Base-by-base conservation (phyloP, 2,113 vertebrate genomes). In the Pterocles burchelli region DNA sequence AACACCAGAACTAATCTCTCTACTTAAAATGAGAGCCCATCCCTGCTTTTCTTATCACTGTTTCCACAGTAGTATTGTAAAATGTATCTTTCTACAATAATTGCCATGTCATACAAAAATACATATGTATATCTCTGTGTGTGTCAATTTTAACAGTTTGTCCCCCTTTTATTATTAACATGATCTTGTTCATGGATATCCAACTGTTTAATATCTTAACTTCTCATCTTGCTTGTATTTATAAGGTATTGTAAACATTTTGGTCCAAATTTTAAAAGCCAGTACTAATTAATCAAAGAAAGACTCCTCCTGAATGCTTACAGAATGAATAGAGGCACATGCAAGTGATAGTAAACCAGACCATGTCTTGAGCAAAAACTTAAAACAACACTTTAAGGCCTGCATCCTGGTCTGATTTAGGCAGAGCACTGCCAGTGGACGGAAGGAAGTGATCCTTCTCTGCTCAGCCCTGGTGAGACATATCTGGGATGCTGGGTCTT, bases 91-190 rank as follows among this genome's bases (percentile, higher is more conserved):
- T 58, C 52, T 2, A 31, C 82, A 88, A 70, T 31, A 85, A 85
- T 22, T 51, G 1, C 26, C 45, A 15, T 22, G 45, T 4, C 28
- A 58, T 25, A n/a, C 17, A 65, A 17, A 17, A 28, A 26, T 46
- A 33, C 4, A 13, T 17, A 49, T 2, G 1, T 76, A 26, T 54
- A 36, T 13, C 3, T 46, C 1, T 22, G 4, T 9, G 3, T 51
- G 11, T 28, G 46, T 41, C 22, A 67, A 14, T 80, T 86, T 89
- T 67, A 71, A 34, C 43, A 87, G 33, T 29, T 89, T 49, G 51
- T 59, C 25, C 7, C 17, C 19, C 61, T 88, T 85, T 77, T n/a
- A 34, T 33, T 86, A 81, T 73, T 79, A 1, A 48, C 46, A 31
- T 45, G 9, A 26, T 63, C 14, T 66, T 67, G 16, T 78, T 68